Evolutionary conservation across 2,113 vertebrate genomes (phyloP).

Genomic region (Gobio gobio): DNA sequence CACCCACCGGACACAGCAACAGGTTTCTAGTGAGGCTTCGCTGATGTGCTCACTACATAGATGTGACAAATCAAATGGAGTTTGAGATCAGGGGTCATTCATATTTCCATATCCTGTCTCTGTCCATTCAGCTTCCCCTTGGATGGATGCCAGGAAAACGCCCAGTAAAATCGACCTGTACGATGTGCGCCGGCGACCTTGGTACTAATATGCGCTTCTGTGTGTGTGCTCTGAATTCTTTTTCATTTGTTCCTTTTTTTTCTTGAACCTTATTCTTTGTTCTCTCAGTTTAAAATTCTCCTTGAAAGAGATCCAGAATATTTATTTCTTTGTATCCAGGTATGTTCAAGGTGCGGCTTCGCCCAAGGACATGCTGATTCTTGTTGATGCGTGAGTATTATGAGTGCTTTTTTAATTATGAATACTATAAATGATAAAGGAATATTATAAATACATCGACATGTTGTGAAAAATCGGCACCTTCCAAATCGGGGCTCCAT

Average conservation of each 20-base stretch:
- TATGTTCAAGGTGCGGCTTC: constrained; percentile 98
- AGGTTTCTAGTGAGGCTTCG: background rate
- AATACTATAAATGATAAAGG: background rate
- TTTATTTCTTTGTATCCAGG: constrained; percentile 73
- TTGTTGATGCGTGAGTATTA: constrained; percentile 94
- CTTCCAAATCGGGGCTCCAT: too few species aligned
- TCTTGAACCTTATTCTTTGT: constrained; percentile 17
- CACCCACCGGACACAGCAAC: background rate
- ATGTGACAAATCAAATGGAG: constrained; percentile 30
- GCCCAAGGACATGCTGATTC: constrained; percentile 98
- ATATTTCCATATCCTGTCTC: constrained; percentile 20
- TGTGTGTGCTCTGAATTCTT: constrained; percentile 11
- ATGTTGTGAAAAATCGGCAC: too few species aligned
- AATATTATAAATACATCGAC: too few species aligned
- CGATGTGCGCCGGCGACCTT: constrained; percentile 95
- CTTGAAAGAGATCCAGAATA: background rate
- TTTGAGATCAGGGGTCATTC: constrained; percentile 25
- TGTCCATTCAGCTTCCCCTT: constrained; percentile 85
- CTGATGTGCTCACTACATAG: constrained; percentile 17
- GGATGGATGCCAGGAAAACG: constrained; percentile 93
- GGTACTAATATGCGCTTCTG: constrained; percentile 77
- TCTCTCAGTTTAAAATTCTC: constrained; percentile 20
- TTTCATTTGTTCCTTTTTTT: constrained; percentile 1
- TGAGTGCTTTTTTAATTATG: constrained; percentile 7
- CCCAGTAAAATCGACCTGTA: constrained; percentile 96